phyloP scores from a whole-genome alignment of 2,113 vertebrate species.

The Puntigrus tetrazona region DNA sequence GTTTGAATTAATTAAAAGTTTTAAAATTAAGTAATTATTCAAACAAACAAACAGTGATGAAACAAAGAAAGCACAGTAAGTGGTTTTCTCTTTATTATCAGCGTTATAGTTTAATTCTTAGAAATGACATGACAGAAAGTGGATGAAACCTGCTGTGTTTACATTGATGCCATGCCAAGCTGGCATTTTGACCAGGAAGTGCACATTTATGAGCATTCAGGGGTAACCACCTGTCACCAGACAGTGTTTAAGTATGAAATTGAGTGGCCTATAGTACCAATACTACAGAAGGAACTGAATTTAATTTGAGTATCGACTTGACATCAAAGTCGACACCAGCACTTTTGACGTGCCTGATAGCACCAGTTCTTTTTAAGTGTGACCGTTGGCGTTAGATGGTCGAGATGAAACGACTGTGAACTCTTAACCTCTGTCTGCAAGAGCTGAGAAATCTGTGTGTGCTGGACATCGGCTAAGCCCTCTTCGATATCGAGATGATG shows the following conservation, averaged over 20 bases:
- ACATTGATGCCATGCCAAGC: not conserved
- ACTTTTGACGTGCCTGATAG: not conserved
- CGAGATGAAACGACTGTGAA: conserved; percentile 7
- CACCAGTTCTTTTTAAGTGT: not conserved
- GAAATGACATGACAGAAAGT: not conserved
- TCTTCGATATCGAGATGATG: conserved; percentile 21
- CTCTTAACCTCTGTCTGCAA: conserved; percentile 16
- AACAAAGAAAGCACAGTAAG: not conserved
- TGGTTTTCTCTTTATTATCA: not conserved
- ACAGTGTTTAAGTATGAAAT: not conserved
- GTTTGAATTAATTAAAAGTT: not conserved
- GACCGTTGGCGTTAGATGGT: not conserved
- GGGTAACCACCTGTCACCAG: not conserved
- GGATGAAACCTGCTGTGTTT: not conserved
- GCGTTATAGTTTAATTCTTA: not conserved
- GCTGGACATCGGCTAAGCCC: conserved; percentile 19
- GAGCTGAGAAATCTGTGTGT: conserved; percentile 30
- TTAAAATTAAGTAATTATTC: not conserved
- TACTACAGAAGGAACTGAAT: not conserved
- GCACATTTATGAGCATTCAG: not conserved
- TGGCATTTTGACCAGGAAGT: not conserved
- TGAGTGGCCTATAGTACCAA: not conserved
- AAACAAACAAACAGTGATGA: not conserved
- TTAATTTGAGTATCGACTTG: not conserved
- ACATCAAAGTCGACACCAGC: not conserved